Base-by-base conservation (phyloP, 2,888 invertebrate species). In the Chrysolina oricalcia region DNA sequence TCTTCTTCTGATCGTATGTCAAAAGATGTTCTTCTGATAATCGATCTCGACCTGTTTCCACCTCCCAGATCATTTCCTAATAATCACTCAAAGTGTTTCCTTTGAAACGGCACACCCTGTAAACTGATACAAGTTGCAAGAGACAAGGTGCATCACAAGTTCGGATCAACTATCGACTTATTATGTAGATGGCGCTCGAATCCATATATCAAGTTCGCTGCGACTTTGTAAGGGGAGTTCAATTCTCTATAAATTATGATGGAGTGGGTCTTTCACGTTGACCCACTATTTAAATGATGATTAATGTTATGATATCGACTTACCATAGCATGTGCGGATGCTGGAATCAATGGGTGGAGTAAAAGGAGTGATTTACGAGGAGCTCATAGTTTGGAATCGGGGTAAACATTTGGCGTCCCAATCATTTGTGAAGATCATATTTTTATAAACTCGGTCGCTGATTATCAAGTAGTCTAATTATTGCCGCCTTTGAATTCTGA, bases 261-360 rank as follows among this genome's bases (percentile, higher is more conserved):
- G 56, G 43, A 71, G 67, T 66, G 59, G 53, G 65, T 35, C 64
- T 70, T 66, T 66, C 66, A 46, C 48, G 70, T 67, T 67, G 67
- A 74, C 74, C 70, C 74, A 48, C 70, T 67, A 74, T 74, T 71
- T 67, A 66, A 74, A 74, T 71, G 74, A 71, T 65, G 74, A 74
- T 63, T 62, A 63, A 74, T 71, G 71, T 19, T 41, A 17, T 62
- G 66, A 62, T 66, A 65, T 74, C 74, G 65, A 70, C 69, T 65
- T 65, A 41, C 40, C 41, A 35, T 19, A 43, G 9, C n/a, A 63
- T 59, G 59, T 59, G 35, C 35, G 23, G 59, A 27, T 59, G 11
- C 15, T 59, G 27, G 8, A 59, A 17, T 35, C 23, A 27, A 3
- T 35, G 59, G 15, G 59, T 27, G 35, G 35, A 27, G 59, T 35